Conservation (phyloP, 1,140 invertebrate species). For the Oedothorax gibbosus region DNA sequence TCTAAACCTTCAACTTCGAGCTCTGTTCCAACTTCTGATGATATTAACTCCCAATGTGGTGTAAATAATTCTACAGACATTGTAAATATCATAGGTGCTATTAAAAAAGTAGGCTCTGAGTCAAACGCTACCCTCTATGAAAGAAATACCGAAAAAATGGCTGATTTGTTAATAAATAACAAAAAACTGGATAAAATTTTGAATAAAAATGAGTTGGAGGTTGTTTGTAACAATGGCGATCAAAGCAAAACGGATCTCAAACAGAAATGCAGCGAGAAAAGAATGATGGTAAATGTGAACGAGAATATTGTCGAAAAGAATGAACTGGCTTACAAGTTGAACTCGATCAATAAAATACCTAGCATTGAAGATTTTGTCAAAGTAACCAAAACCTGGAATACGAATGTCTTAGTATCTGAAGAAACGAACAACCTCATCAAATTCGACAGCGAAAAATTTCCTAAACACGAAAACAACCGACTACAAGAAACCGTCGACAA, state of each 20-base stretch:
- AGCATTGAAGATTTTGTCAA: conserved; percentile 75
- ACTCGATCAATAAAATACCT: conserved; percentile 62
- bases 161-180: conserved; percentile 48
- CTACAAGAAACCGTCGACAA: conserved; percentile 68
- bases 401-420: conserved; percentile 74
- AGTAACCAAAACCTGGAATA: conserved; percentile 76
- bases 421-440: conserved; percentile 73
- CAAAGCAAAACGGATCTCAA: not conserved
- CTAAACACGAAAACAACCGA: conserved; percentile 65
- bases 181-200: conserved; percentile 51
- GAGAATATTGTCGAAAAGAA: conserved; percentile 63
- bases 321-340: conserved; percentile 59
- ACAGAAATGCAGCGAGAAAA: conserved; percentile 14
- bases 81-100: not conserved
- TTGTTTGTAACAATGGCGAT: not conserved
- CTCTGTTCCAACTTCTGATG: not conserved
- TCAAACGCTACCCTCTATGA: conserved; percentile 31
- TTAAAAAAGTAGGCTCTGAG: conserved; percentile 20
- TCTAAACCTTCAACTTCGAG: conserved; percentile 32
- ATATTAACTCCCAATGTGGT: not conserved
- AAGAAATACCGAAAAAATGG: conserved; percentile 58
- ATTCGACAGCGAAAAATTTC: conserved; percentile 77
- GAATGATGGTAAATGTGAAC: not conserved
- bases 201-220: conserved; percentile 49
- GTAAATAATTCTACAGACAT: conserved; percentile 23